Percentiles rank a stretch among this genome's conserved stretches.
These are phyloP conservation scores for Amphipoea oculea DNA, from an alignment of 2,888 invertebrate species.

Conservation along the genomic window DNA sequence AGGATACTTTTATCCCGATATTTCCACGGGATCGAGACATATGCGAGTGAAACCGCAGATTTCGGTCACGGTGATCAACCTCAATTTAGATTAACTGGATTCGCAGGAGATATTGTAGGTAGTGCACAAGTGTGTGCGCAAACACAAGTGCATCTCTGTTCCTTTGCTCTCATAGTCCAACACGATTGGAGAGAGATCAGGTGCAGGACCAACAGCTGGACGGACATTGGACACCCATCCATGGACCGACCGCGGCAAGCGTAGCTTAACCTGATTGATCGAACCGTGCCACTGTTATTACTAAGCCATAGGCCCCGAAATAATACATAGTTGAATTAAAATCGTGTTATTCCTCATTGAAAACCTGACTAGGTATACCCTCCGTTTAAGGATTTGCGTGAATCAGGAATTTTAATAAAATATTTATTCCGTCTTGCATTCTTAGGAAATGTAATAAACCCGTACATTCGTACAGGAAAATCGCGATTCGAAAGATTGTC, in stretches of 20 bases:
- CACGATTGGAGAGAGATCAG: not conserved
- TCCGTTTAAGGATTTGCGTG: not conserved
- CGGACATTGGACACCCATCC: too few species aligned
- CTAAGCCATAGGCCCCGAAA: not conserved
- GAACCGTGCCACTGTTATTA: not conserved
- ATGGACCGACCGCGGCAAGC: too few species aligned
- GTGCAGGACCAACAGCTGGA: not conserved
- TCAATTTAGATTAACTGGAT: not conserved
- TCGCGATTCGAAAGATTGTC: not conserved
- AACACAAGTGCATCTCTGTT: not conserved
- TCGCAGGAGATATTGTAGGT: not conserved
- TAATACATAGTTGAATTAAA: not conserved
- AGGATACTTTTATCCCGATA: too few species aligned
- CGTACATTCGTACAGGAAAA: not conserved
- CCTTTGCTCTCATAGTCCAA: not conserved
- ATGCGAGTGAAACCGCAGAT: too few species aligned
- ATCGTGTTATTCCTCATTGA: not conserved
- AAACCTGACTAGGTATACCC: not conserved
- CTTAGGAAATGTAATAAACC: not conserved
- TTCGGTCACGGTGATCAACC: not conserved
- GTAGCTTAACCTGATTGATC: not conserved
- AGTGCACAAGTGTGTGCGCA: not conserved
- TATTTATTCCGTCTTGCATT: not conserved
- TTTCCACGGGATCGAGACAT: too few species aligned
- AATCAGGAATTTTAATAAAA: not conserved